Conservation (phyloP, 2,113 vertebrate species). For the Brachypodius melanocephalos region DNA sequence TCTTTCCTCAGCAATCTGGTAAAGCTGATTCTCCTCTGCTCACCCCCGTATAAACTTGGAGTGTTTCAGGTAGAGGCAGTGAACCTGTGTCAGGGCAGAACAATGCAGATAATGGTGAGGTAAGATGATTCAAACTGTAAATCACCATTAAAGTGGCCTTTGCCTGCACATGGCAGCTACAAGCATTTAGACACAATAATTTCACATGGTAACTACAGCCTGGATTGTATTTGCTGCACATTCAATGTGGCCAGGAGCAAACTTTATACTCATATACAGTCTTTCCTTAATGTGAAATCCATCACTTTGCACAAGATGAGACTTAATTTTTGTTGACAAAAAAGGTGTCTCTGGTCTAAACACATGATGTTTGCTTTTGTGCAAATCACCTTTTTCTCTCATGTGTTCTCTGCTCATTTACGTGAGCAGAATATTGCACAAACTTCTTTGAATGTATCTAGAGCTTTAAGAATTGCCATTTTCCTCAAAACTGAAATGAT, state of each 20-base stretch:
- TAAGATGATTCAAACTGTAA: background rate
- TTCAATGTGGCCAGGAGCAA: background rate
- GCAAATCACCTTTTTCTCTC: background rate
- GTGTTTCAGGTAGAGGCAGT: background rate
- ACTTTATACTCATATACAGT: background rate
- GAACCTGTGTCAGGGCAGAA: background rate
- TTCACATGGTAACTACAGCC: background rate
- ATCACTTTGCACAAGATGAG: background rate
- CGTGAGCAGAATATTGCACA: background rate
- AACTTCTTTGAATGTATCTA: background rate
- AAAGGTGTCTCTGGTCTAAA: background rate
- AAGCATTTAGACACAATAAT: background rate
- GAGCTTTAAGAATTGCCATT: background rate
- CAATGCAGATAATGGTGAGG: background rate
- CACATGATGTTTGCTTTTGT: background rate
- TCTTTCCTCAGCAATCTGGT: background rate
- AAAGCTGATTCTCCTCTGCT: background rate
- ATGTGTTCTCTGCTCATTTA: background rate
- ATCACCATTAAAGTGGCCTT: background rate
- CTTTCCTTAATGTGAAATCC: background rate
- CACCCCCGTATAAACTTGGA: background rate
- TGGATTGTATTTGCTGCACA: background rate
- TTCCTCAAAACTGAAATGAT: background rate
- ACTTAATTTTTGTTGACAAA: background rate
- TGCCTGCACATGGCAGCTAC: background rate